A percentile compares a stretch with the other conserved stretches of the same genome.
phyloP scores from a whole-genome alignment of 2,888 invertebrate species.

The Volucella inflata region DNA sequence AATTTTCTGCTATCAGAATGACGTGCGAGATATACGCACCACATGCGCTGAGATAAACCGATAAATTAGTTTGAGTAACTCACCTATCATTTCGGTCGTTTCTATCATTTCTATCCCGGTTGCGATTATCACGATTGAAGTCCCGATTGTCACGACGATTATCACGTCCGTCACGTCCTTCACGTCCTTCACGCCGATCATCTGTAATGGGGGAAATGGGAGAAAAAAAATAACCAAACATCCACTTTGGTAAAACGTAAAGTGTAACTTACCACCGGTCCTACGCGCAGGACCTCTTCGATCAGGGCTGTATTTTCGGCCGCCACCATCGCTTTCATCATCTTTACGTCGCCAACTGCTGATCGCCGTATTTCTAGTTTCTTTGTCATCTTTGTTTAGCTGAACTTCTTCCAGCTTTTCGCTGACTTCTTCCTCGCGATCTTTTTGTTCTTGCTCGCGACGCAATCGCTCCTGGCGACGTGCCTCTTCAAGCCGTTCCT shows the following conservation, averaged over 20 bases:
- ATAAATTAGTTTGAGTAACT: background rate
- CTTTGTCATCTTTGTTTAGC: conserved; percentile 81
- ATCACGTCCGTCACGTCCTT: too few relatives aligned
- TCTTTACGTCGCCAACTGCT: conserved; percentile 81
- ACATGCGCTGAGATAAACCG: background rate
- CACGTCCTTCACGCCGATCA: conserved; percentile 76
- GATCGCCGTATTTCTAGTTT: conserved; percentile 79
- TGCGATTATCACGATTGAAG: conserved; percentile 78
- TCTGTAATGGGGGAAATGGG: conserved; percentile 65
- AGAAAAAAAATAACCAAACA: conserved; percentile 7
- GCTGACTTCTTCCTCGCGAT: conserved; percentile 69
- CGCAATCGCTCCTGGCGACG: conserved; percentile 79
- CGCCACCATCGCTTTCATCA: conserved; percentile 75
- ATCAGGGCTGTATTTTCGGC: conserved; percentile 79
- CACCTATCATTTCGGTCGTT: conserved; percentile 78
- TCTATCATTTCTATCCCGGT: conserved; percentile 68
- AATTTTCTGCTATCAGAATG: too few relatives aligned
- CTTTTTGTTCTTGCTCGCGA: conserved; percentile 77
- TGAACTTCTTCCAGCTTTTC: conserved; percentile 79
- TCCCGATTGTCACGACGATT: conserved; percentile 77
- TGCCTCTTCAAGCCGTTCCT: conserved; percentile 91
- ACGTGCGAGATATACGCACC: too few relatives aligned
- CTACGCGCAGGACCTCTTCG: conserved; percentile 72
- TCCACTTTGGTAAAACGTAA: background rate
- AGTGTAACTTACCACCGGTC: conserved; percentile 63